Base-by-base conservation (phyloP, 53 echinoderm and acorn worm species). In the Echinometra lucunter region DNA sequence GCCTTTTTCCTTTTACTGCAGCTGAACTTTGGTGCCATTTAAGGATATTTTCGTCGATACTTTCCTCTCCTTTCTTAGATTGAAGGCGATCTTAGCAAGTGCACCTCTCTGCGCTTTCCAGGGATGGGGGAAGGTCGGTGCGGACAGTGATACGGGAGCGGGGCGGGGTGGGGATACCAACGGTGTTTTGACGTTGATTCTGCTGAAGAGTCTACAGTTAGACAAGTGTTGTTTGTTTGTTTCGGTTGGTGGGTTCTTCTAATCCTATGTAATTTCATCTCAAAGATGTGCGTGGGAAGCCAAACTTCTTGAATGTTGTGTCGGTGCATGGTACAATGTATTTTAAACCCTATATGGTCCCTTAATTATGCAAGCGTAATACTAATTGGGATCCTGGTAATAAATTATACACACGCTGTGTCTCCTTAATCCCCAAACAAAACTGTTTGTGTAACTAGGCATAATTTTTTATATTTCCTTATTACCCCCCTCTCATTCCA, bases 391-490 rank as follows among this genome's bases (percentile, higher is more conserved):
- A 15, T 1, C 16, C 23, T 63, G 9, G 32, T 30, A 67, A n/a
- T 28, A 30, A 30, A 0, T 6, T 67, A 67, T 3, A 8, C 67
- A 6, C 11, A 28, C n/a, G 30, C 9, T 40, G 18, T 37, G 38
- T 18, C 19, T 75, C 17, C 63, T 0, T 2, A 38, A 18, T 40
- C 37, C 19, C 18, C 38, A 15, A 37, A 37, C 75, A 40, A 37
- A 1, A 1, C 8, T 38, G 75, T 38, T 34, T 37, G 37, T 75
- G 37, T 38, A 75, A 38, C 40, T 75, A 9, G 53, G 53, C 8
- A 53, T 53, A 53, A n/a, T n/a, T n/a, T n/a, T n/a, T n/a, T 13
- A n/a, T 37, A 83, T 85, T 85, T 85, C 85, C 49, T 49, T 85
- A 78, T 78, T 78, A 21, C 42, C 78, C 35, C 44, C 49, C 37